A percentile compares a stretch with the other conserved stretches of the same genome.
Evolutionary conservation across 2,888 invertebrate species (phyloP).

Genomic region (Penaeus monodon): DNA sequence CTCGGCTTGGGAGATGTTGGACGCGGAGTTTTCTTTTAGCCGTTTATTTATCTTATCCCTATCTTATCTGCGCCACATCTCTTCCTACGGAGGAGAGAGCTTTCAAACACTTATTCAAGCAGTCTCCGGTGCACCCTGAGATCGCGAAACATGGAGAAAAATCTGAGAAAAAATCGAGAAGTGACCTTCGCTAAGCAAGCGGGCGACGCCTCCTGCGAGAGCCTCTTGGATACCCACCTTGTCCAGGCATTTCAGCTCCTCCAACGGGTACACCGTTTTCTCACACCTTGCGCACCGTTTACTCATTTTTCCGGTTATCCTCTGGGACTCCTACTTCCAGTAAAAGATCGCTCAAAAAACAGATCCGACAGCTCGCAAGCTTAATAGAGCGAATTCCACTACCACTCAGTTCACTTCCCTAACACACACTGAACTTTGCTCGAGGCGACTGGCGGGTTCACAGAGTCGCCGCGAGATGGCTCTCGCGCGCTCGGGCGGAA

Average conservation of each 20-base stretch:
- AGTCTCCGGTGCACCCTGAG: too few relatives aligned
- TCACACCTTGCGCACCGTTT: constrained; percentile 97
- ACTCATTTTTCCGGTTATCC: constrained; percentile 77
- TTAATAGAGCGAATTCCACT: neutral
- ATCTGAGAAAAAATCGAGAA: too few relatives aligned
- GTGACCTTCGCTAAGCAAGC: neutral
- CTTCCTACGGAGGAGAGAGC: too few relatives aligned
- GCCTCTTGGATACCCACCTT: constrained; percentile 78
- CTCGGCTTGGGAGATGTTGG: too few relatives aligned
- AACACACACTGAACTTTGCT: constrained; percentile 34
- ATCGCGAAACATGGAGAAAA: too few relatives aligned
- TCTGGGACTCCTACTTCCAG: neutral
- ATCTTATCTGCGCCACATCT: too few relatives aligned
- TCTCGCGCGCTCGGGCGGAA: constrained; percentile 3
- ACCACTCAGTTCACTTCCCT: neutral
- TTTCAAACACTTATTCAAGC: too few relatives aligned
- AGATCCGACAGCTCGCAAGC: neutral
- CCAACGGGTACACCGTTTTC: constrained; percentile 98
- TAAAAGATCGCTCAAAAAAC: neutral
- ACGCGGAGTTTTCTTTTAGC: too few relatives aligned
- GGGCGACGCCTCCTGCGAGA: constrained; percentile 42
- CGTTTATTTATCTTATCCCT: too few relatives aligned
- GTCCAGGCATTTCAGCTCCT: constrained; percentile 98
- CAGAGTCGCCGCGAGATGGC: constrained; percentile 24
- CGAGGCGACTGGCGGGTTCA: constrained; percentile 40